Evolutionary conservation across 1,140 invertebrate species (phyloP).

Genomic region (Akabosia matsudoensis): DNA sequence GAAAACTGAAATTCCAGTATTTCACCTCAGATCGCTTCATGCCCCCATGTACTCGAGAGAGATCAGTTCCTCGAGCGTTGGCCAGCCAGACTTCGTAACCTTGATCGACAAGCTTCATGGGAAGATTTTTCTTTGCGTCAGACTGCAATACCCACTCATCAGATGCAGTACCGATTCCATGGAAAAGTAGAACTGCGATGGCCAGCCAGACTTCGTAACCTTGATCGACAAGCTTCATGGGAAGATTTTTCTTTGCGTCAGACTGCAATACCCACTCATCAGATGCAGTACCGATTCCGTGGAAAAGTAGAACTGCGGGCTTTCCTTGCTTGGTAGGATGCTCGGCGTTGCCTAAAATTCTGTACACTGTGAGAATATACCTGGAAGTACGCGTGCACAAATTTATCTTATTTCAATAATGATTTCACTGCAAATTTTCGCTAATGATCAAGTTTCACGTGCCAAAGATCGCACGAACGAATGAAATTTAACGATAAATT

Average conservation of each 20-base stretch:
- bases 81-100: conserved; percentile 61
- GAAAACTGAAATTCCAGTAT: conserved; percentile 46
- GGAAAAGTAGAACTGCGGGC: conserved; percentile 49
- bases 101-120: conserved; percentile 52
- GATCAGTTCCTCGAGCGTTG: conserved; percentile 57
- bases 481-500: too few species aligned
- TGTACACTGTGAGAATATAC: background rate
- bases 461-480: too few species aligned
- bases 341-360: background rate
- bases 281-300: background rate
- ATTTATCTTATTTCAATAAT: too few species aligned
- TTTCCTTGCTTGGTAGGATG: background rate
- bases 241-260: conserved; percentile 49
- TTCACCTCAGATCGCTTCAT: conserved; percentile 29
- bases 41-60: conserved; percentile 50
- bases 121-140: conserved; percentile 49
- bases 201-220: conserved; percentile 61
- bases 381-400: too few species aligned
- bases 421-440: too few species aligned
- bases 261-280: background rate
- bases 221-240: conserved; percentile 52
- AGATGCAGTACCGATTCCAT: background rate
- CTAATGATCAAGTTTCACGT: too few species aligned
- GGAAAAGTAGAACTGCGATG: conserved; percentile 49
- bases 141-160: background rate